These are phyloP conservation scores for Alviniconcha marisindica DNA, from an alignment of 1,140 invertebrate species.

Conservation along the genomic window DNA sequence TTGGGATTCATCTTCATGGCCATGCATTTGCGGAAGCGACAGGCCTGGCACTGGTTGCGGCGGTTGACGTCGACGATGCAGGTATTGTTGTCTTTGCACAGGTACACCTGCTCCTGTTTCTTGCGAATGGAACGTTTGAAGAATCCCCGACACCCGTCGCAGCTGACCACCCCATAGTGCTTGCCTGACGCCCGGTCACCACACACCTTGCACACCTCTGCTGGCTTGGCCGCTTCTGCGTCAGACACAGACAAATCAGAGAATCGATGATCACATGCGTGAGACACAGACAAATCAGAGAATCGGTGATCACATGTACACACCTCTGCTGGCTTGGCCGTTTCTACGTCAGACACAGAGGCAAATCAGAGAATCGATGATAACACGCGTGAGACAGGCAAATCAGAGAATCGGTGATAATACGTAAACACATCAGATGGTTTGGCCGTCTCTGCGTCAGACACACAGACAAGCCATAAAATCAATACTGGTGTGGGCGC, in stretches of 20 bases:
- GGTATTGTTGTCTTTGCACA: constrained; percentile 91
- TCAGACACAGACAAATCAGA: too few relatives aligned
- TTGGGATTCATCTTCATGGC: constrained; percentile 96
- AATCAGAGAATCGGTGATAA: too few relatives aligned
- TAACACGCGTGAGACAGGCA: too few relatives aligned
- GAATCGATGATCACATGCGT: too few relatives aligned
- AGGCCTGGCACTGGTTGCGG: constrained; percentile 96
- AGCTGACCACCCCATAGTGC: constrained; percentile 76
- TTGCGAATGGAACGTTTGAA: constrained; percentile 90
- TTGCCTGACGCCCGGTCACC: constrained; percentile 76
- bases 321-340: constrained; percentile 80
- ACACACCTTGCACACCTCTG: constrained; percentile 80
- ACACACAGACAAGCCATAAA: too few relatives aligned
- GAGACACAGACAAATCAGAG: too few relatives aligned
- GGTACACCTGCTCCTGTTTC: constrained; percentile 87
- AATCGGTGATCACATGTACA: constrained; percentile 76
- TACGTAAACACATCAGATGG: constrained; percentile 81
- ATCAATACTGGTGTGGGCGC: too few relatives aligned
- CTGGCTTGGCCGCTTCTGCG: constrained; percentile 68
- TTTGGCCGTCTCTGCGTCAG: constrained; percentile 44
- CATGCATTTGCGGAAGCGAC: constrained; percentile 94
- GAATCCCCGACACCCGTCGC: constrained; percentile 87
- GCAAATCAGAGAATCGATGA: too few relatives aligned
- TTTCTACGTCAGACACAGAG: too few relatives aligned
- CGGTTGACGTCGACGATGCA: constrained; percentile 94